These are phyloP conservation scores for Drosophila burlai DNA, from an alignment of 1,140 invertebrate species.

Conservation along the genomic window DNA sequence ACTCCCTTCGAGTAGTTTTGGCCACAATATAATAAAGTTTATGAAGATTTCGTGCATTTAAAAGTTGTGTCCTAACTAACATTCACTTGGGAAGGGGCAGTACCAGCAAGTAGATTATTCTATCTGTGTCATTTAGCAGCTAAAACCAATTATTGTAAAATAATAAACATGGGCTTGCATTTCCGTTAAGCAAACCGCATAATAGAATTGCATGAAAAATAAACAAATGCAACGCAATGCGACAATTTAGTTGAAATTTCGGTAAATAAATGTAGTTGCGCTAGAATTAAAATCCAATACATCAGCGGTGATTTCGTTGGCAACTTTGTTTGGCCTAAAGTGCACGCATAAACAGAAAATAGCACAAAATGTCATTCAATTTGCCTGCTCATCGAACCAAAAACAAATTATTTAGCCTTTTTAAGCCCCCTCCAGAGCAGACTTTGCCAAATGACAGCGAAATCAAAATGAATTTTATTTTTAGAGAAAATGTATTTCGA, in stretches of 20 bases:
- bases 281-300: slow-evolving; percentile 39
- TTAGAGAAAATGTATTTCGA: slow-evolving; percentile 9
- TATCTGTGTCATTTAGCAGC: slow-evolving; percentile 7
- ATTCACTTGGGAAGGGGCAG: neutral
- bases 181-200: slow-evolving; percentile 40
- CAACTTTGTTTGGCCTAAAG: slow-evolving; percentile 8
- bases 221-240: slow-evolving; percentile 37
- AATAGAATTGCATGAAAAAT: slow-evolving; percentile 39
- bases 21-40: slow-evolving; percentile 39
- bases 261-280: slow-evolving; percentile 26
- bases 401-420: slow-evolving; percentile 27
- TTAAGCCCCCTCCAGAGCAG: neutral
- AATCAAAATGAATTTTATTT: slow-evolving; percentile 12
- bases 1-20: slow-evolving; percentile 18
- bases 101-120: slow-evolving; percentile 10
- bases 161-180: slow-evolving; percentile 29
- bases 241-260: slow-evolving; percentile 30
- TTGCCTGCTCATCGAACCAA: slow-evolving; percentile 8
- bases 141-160: slow-evolving; percentile 36
- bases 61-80: slow-evolving; percentile 11
- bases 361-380: slow-evolving; percentile 31
- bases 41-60: slow-evolving; percentile 37
- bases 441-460: slow-evolving; percentile 11
- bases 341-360: slow-evolving; percentile 4
- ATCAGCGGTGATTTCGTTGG: slow-evolving; percentile 24